Evolutionary conservation across 2,797 vertebrate species (phyloP), one percentile per base, ranked within the genome.

Genomic region (Paramormyrops hopkinsi): DNA sequence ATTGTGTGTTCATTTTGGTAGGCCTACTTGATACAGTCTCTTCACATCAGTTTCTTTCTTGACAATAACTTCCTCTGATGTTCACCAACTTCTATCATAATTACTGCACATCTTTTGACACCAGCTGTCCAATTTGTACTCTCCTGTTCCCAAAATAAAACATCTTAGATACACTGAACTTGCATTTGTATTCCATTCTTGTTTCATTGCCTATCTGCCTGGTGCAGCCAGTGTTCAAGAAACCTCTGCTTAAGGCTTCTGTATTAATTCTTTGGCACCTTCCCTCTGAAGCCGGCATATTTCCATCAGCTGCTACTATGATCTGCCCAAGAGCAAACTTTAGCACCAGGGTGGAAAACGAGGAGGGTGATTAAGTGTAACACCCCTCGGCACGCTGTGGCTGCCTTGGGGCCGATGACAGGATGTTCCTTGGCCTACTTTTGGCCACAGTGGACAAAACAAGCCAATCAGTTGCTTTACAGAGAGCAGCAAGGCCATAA

Each of bases 391-490:
- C 90, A 87, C 85, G 90, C 86, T 54, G 50, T 87, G 41, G 88
- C 90, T 37, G 9, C 84, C 91, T 89, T 89, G 86, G 90, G 88
- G 90, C 91, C 92, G 92, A 92, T 92, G 91, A 92, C 91, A 92
- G 91, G 91, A 93, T 92, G 90, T 90, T 93, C 86, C 90, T 92
- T 11, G 7, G 90, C 92, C 95, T 96, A 94, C 95, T 95, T 96
- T 94, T 96, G 96, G 95, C 91, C 76, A 0, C 65, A 91, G 90
- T 73, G 91, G 88, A 91, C 59, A 89, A 87, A 91, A 79, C 29
- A 11, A n/a, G 89, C 92, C 91, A 92, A 90, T 92, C 92, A 92
- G 73, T 91, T 92, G 91, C 91, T 91, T 90, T 48, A n/a, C 88
- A 90, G 92, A 91, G 92, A 90, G 91, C 87, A 91, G 89, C 90